phyloP scores from a whole-genome alignment of 2,888 invertebrate genomes.

The Lomographa bimaculata region DNA sequence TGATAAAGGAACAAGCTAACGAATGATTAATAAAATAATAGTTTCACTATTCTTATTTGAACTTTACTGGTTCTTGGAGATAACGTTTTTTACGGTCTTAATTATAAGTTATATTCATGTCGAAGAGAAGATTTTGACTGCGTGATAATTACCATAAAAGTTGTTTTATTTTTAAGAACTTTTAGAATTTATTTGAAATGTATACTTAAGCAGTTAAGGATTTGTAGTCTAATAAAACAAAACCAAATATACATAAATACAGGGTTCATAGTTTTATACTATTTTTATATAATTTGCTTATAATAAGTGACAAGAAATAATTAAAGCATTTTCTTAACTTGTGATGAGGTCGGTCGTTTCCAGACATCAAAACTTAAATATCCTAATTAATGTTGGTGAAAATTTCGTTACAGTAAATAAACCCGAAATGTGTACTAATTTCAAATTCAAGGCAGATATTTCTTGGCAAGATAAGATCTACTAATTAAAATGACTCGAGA shows the following conservation, averaged over 20 bases:
- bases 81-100: slow-evolving; percentile 72
- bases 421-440: slow-evolving; percentile 29
- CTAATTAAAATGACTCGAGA: slow-evolving; percentile 28
- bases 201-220: slow-evolving; percentile 15
- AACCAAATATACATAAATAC: too few species aligned
- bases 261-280: too few species aligned
- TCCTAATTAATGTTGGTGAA: slow-evolving; percentile 40
- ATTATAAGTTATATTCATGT: slow-evolving; percentile 68
- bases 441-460: slow-evolving; percentile 32
- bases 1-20: too few species aligned
- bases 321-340: slow-evolving; percentile 39
- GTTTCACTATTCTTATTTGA: slow-evolving; percentile 70
- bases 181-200: slow-evolving; percentile 41
- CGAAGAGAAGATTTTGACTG: slow-evolving; percentile 59
- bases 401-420: slow-evolving; percentile 33
- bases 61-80: slow-evolving; percentile 71
- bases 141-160: slow-evolving; percentile 75
- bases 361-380: slow-evolving; percentile 40
- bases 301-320: slow-evolving; percentile 38
- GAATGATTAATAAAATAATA: slow-evolving; percentile 68
- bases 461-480: slow-evolving; percentile 30
- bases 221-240: slow-evolving; percentile 22
- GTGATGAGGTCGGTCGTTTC: slow-evolving; percentile 33
- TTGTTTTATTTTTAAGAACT: slow-evolving; percentile 61
- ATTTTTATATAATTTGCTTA: too few species aligned